Evolutionary conservation across 2,113 vertebrate species (phyloP).

Genomic region (Halcyon senegalensis): DNA sequence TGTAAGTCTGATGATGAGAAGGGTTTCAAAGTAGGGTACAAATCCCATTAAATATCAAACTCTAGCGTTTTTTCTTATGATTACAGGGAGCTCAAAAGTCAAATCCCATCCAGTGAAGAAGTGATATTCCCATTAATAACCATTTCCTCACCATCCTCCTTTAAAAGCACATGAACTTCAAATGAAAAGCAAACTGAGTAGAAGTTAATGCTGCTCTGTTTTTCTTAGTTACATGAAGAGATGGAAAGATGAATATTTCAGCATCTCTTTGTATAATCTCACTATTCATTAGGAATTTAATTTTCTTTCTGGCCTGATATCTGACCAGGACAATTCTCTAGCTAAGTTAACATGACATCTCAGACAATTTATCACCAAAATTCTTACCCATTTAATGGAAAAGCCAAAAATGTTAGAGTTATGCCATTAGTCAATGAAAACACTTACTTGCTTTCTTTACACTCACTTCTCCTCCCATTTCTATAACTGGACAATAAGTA

Average conservation of each 20-base stretch:
- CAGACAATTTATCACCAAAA: not conserved
- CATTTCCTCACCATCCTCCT: not conserved
- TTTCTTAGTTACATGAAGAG: not conserved
- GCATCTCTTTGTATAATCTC: not conserved
- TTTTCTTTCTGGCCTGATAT: not conserved
- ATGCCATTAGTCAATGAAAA: not conserved
- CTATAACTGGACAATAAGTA: not conserved
- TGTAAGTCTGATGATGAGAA: not conserved
- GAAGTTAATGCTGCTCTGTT: fast-evolving
- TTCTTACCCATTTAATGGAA: not conserved
- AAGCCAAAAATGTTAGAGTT: not conserved
- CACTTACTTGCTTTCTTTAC: not conserved
- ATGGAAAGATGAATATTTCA: not conserved
- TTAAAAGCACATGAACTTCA: not conserved
- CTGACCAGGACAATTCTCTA: fast-evolving
- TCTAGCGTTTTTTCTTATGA: not conserved
- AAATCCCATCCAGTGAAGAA: not conserved
- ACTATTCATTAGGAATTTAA: not conserved
- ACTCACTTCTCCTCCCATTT: not conserved
- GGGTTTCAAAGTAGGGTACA: not conserved
- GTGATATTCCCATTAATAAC: not conserved
- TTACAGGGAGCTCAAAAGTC: not conserved
- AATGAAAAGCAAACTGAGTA: not conserved
- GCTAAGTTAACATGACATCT: not conserved
- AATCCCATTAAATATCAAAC: not conserved